Evolutionary conservation across 2,113 vertebrate species (phyloP).

Genomic region (Salminus brasiliensis): DNA sequence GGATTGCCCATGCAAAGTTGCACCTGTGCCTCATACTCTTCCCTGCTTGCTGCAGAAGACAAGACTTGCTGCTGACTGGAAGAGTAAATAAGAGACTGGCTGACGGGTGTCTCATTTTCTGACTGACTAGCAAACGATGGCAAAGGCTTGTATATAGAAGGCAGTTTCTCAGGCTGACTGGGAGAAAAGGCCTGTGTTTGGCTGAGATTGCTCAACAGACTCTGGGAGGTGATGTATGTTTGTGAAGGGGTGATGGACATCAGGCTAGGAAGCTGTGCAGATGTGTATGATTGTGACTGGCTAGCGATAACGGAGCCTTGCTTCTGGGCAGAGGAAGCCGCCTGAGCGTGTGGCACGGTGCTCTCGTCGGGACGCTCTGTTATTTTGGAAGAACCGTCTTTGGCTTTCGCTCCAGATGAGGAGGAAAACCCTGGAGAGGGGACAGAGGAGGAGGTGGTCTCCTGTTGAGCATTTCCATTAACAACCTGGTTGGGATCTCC

Average conservation of each 20-base stretch:
- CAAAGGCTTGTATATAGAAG: conserved; percentile 88
- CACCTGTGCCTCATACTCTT: conserved; percentile 84
- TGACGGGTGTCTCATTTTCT: conserved; percentile 82
- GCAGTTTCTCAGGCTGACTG: conserved; percentile 86
- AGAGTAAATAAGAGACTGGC: conserved; percentile 85
- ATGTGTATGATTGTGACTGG: conserved; percentile 89
- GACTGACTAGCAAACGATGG: conserved; percentile 86
- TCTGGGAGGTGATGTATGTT: conserved; percentile 84
- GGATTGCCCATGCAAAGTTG: conserved; percentile 87
- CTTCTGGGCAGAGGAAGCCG: conserved; percentile 84
- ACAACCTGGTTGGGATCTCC: conserved; percentile 87
- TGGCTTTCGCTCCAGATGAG: conserved; percentile 79
- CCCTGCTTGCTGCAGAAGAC: conserved; percentile 76
- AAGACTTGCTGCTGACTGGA: conserved; percentile 83
- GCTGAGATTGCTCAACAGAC: conserved; percentile 78
- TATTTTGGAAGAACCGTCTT: conserved; percentile 84
- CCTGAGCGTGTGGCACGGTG: conserved; percentile 81
- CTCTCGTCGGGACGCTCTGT: conserved; percentile 78
- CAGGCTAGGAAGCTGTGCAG: conserved; percentile 86
- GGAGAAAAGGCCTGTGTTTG: conserved; percentile 86
- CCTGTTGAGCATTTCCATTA: conserved; percentile 84
- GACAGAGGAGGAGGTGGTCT: conserved; percentile 78
- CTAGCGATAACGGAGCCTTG: conserved; percentile 90
- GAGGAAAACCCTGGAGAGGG: conserved; percentile 83
- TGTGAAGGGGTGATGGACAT: conserved; percentile 89